Evolutionary conservation across 2,888 invertebrate species (phyloP).

Genomic region (Nipponacmea schrenckii): DNA sequence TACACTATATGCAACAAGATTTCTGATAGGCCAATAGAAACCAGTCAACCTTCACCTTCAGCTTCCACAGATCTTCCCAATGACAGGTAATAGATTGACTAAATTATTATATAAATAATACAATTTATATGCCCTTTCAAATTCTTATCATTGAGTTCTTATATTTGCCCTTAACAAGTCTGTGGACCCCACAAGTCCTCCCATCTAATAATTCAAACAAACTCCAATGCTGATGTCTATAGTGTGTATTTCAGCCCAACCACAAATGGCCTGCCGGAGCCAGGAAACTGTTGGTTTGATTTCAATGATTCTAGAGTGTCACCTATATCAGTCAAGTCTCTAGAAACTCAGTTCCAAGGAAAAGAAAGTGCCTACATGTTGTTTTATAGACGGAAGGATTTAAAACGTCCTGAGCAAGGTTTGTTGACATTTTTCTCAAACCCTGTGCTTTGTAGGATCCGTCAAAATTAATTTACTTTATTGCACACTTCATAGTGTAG

Average conservation of each 20-base stretch:
- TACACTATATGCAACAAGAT: neutral
- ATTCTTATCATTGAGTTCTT: too few relatives aligned
- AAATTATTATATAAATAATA: too few relatives aligned
- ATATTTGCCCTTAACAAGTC: too few relatives aligned
- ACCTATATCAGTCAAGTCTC: constrained; percentile 58
- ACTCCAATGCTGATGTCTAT: too few relatives aligned
- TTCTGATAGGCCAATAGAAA: neutral
- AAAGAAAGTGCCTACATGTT: constrained; percentile 69
- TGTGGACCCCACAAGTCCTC: too few relatives aligned
- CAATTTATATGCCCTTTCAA: too few relatives aligned
- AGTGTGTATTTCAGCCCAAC: too few relatives aligned
- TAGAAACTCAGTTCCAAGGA: constrained; percentile 65
- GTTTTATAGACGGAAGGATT: constrained; percentile 62
- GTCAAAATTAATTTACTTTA: neutral
- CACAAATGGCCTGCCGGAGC: constrained; percentile 22
- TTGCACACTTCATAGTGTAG: neutral
- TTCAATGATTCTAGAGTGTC: constrained; percentile 65
- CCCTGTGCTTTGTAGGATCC: too few relatives aligned
- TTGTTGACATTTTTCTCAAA: constrained; percentile 7
- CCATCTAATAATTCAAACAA: too few relatives aligned
- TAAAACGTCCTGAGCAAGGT: constrained; percentile 54
- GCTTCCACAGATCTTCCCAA: too few relatives aligned
- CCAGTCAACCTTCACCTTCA: neutral
- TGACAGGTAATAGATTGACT: too few relatives aligned
- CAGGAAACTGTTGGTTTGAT: constrained; percentile 64